Conservation (phyloP, 2,113 vertebrate species). For the Vimba vimba region DNA sequence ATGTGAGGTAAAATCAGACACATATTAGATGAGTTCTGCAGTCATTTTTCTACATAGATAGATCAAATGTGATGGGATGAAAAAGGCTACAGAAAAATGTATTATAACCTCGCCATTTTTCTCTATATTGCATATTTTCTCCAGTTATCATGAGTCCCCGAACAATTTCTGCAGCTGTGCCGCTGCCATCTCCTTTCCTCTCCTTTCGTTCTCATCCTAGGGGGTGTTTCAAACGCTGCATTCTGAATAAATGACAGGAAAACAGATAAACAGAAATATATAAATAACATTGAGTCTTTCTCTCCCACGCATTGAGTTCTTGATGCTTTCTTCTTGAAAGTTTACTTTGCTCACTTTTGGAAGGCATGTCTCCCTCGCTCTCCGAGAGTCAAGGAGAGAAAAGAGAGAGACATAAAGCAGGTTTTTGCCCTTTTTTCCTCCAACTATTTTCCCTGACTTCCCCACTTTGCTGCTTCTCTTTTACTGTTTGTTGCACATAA, state of each 20-base stretch:
- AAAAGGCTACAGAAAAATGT: neutral
- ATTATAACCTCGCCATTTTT: slow-evolving; percentile 33
- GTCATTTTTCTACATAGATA: slow-evolving; percentile 21
- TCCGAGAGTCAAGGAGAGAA: slow-evolving; percentile 38
- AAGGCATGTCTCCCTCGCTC: slow-evolving; percentile 60
- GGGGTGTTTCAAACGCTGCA: slow-evolving; percentile 69
- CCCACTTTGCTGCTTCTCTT: slow-evolving; percentile 29
- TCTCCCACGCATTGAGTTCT: slow-evolving; percentile 76
- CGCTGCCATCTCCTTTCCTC: slow-evolving; percentile 17
- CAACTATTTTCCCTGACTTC: slow-evolving; percentile 22
- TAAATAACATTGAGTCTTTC: slow-evolving; percentile 72
- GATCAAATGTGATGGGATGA: slow-evolving; percentile 21
- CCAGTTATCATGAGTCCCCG: slow-evolving; percentile 19
- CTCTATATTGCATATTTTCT: slow-evolving; percentile 46
- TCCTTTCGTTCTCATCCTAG: slow-evolving; percentile 40
- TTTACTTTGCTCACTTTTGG: slow-evolving; percentile 75
- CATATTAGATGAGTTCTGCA: slow-evolving; percentile 38
- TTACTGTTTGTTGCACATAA: slow-evolving; percentile 33
- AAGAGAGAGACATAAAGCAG: slow-evolving; percentile 37
- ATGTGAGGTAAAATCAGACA: slow-evolving; percentile 36
- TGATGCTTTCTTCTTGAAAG: slow-evolving; percentile 76
- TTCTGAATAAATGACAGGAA: slow-evolving; percentile 78
- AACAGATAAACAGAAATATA: slow-evolving; percentile 74
- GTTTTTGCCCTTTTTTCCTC: slow-evolving; percentile 38
- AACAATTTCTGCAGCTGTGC: slow-evolving; percentile 36